Percentiles rank a stretch among this genome's conserved stretches.
Evolutionary conservation across 2,113 vertebrate genomes (phyloP).

Genomic region (Carassius auratus): DNA sequence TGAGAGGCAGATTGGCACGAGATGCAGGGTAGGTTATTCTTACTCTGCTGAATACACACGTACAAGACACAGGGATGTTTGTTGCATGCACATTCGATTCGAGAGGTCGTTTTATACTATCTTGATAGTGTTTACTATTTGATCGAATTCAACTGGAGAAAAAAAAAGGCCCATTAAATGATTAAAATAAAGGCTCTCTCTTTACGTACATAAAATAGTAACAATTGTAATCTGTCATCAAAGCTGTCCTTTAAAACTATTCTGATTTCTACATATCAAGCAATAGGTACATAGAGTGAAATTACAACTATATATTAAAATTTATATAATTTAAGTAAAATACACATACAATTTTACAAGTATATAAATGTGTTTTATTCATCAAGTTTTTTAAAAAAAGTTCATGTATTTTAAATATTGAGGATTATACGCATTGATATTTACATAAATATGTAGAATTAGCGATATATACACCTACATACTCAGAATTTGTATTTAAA

Average conservation of each 20-base stretch:
- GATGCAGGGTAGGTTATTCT: constrained; percentile 7
- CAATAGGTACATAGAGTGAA: not conserved
- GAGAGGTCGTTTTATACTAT: not conserved
- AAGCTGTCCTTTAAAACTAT: not conserved
- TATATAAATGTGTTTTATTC: too few relatives aligned
- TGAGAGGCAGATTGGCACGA: not conserved
- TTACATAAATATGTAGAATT: too few relatives aligned
- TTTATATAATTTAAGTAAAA: not conserved
- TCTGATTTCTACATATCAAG: not conserved
- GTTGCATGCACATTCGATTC: not conserved
- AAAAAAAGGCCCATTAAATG: not conserved
- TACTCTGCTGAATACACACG: not conserved
- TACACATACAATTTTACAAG: too few relatives aligned
- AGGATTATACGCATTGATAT: too few relatives aligned
- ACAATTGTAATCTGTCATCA: too few relatives aligned
- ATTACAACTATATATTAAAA: not conserved
- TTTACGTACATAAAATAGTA: too few relatives aligned
- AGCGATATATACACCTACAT: too few relatives aligned
- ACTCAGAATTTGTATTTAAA: too few relatives aligned
- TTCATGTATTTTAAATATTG: too few relatives aligned
- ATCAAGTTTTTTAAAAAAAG: too few relatives aligned
- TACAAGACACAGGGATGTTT: not conserved
- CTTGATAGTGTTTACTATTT: not conserved
- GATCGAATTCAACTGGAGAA: not conserved
- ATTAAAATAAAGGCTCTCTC: not conserved